Conservation (phyloP, 1,140 invertebrate species). For the Protaetia brevitarsis region DNA sequence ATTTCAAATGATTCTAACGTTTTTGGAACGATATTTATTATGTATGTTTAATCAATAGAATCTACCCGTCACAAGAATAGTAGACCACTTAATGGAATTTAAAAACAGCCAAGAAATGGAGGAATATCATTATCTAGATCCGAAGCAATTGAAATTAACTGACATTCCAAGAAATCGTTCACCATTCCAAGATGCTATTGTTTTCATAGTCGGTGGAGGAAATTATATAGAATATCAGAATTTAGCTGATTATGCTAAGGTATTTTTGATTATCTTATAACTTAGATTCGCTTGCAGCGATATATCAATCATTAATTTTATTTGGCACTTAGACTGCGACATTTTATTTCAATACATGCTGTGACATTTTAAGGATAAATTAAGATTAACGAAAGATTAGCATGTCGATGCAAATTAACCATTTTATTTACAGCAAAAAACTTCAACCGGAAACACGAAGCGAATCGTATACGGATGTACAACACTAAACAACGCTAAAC, state of each 20-base stretch:
- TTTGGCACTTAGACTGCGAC: too few species aligned
- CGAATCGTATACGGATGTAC: constrained; percentile 96
- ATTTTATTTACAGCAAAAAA: too few species aligned
- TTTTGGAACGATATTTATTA: neutral
- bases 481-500: constrained; percentile 72
- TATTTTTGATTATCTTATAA: constrained; percentile 56
- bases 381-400: too few species aligned
- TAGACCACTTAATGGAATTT: constrained; percentile 88
- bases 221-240: constrained; percentile 99
- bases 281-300: constrained; percentile 61
- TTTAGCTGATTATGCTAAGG: constrained; percentile 90
- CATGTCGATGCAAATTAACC: too few species aligned
- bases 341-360: too few species aligned
- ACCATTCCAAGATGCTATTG: constrained; percentile 84
- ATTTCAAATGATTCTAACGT: too few species aligned
- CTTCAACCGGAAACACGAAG: constrained; percentile 1
- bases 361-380: too few species aligned
- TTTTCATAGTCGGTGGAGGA: constrained; percentile 96
- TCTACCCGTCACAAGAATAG: constrained; percentile 86
- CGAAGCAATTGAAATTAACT: constrained; percentile 76
- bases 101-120: constrained; percentile 76
- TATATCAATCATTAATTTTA: too few species aligned
- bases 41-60: constrained; percentile 64
- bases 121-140: constrained; percentile 89
- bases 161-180: constrained; percentile 67